Conservation (phyloP, 2,888 invertebrate species). For the Leptopterna dolabrata region DNA sequence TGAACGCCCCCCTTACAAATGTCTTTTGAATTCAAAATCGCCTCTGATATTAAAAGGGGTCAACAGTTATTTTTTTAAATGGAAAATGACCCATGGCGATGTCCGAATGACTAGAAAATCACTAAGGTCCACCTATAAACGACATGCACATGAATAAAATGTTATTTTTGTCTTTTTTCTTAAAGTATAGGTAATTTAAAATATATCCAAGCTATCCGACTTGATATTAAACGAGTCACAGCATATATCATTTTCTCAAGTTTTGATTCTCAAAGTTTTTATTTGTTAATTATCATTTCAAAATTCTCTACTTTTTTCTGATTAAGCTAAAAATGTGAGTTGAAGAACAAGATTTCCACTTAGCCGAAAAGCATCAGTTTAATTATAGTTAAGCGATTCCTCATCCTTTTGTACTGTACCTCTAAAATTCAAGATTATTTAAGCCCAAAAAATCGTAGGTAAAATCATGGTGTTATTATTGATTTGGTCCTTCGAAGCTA, state of each 20-base stretch:
- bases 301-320: slow-evolving; percentile 42
- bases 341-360: slow-evolving; percentile 32
- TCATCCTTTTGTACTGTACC: slow-evolving; percentile 38
- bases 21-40: slow-evolving; percentile 38
- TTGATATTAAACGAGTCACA: slow-evolving; percentile 51
- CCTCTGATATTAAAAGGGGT: slow-evolving; percentile 29
- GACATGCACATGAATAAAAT: slow-evolving; percentile 52
- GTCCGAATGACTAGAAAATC: slow-evolving; percentile 53
- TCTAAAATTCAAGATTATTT: slow-evolving; percentile 25
- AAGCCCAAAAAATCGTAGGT: not conserved
- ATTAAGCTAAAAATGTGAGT: slow-evolving; percentile 44
- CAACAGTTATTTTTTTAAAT: slow-evolving; percentile 23
- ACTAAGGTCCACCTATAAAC: slow-evolving; percentile 51
- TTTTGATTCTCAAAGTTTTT: slow-evolving; percentile 39
- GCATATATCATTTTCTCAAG: slow-evolving; percentile 36
- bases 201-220: slow-evolving; percentile 49
- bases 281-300: slow-evolving; percentile 13
- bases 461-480: slow-evolving; percentile 54
- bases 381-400: slow-evolving; percentile 8
- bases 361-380: slow-evolving; percentile 41
- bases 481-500: slow-evolving; percentile 54
- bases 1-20: slow-evolving; percentile 42
- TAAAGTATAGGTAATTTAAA: slow-evolving; percentile 39
- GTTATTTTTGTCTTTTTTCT: not conserved
- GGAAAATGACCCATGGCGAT: slow-evolving; percentile 54